These are phyloP conservation scores for Anarsia innoxiella DNA, from an alignment of 2,888 invertebrate species.

Conservation along the genomic window DNA sequence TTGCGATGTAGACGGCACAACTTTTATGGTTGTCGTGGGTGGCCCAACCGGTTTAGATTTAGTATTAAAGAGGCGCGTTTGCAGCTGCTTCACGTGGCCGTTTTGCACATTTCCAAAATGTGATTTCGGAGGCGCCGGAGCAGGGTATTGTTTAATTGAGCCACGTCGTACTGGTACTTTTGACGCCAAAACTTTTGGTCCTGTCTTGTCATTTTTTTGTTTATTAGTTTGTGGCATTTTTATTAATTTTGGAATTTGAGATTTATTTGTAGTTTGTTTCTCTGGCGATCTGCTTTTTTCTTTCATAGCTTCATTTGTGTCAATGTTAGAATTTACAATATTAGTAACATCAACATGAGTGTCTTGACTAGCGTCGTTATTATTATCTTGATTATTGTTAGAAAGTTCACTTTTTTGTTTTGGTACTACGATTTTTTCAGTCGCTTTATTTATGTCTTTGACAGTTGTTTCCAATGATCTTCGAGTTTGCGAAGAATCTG, in stretches of 20 bases:
- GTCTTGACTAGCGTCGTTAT: too few species aligned
- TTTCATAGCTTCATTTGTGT: too few species aligned
- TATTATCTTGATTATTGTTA: too few species aligned
- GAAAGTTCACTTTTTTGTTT: too few species aligned
- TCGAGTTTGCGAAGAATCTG: too few species aligned
- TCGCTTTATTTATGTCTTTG: background rate
- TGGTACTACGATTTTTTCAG: too few species aligned
- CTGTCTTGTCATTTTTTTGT: slow-evolving; percentile 47
- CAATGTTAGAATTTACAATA: too few species aligned
- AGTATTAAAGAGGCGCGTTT: slow-evolving; percentile 56
- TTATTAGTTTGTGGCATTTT: slow-evolving; percentile 43
- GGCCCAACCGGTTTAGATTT: slow-evolving; percentile 31
- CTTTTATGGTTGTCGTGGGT: slow-evolving; percentile 27
- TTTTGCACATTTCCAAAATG: slow-evolving; percentile 64
- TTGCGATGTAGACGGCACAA: slow-evolving; percentile 47
- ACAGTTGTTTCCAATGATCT: too few species aligned
- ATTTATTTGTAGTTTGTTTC: slow-evolving; percentile 31
- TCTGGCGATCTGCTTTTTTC: slow-evolving; percentile 17
- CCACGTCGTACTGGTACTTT: slow-evolving; percentile 59
- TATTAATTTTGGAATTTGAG: slow-evolving; percentile 61
- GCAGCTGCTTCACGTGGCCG: slow-evolving; percentile 66
- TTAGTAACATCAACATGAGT: too few species aligned
- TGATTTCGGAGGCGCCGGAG: slow-evolving; percentile 62
- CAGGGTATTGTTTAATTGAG: slow-evolving; percentile 56
- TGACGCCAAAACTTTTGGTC: slow-evolving; percentile 49